Evolutionary conservation across 2,888 invertebrate genomes (phyloP).

Genomic region (Pogonocherus hispidulus): DNA sequence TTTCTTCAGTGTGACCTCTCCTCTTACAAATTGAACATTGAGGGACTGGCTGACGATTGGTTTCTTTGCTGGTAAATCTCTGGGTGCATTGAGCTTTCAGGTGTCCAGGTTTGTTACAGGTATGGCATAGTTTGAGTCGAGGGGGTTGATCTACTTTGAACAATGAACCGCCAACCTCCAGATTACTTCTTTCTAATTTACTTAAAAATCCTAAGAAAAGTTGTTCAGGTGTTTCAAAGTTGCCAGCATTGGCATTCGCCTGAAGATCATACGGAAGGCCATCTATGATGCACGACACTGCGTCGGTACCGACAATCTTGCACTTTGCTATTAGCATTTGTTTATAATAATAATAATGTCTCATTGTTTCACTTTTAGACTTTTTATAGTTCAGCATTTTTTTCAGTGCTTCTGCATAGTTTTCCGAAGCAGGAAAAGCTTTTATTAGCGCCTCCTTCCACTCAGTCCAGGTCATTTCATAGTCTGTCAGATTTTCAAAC

Average conservation of each 20-base stretch:
- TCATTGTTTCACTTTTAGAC: neutral
- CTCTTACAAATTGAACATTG: neutral
- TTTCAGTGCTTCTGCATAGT: neutral
- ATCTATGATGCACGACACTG: neutral
- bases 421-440: too few species aligned
- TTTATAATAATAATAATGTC: constrained; percentile 12
- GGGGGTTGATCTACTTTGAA: neutral
- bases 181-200: neutral
- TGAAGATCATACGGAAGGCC: neutral
- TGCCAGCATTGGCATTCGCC: too few species aligned
- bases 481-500: constrained; percentile 9
- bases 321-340: neutral
- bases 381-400: constrained; percentile 4
- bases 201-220: too few species aligned
- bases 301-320: neutral
- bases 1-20: neutral
- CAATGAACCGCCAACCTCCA: neutral
- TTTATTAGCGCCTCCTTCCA: too few species aligned
- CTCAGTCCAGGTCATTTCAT: too few species aligned
- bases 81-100: constrained; percentile 2
- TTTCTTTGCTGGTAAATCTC: neutral
- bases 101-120: neutral
- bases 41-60: neutral
- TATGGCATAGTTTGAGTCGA: too few species aligned
- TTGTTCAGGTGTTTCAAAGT: too few species aligned